Evolutionary conservation across 2,888 invertebrate species (phyloP).

Genomic region (Troides oblongomaculatus): DNA sequence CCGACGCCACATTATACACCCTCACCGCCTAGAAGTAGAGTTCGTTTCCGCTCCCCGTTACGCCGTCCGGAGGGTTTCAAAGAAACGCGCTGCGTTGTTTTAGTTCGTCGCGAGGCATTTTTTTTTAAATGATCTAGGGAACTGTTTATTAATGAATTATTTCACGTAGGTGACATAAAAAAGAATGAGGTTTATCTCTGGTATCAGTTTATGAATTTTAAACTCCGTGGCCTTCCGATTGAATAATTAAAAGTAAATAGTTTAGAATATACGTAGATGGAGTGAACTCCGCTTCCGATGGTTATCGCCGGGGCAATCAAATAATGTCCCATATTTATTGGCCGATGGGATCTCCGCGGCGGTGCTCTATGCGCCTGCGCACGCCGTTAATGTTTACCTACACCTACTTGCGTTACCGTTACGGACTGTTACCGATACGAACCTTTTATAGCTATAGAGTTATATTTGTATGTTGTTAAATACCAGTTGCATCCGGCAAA

Average conservation of each 20-base stretch:
- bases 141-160: conserved; percentile 44
- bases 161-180: conserved; percentile 30
- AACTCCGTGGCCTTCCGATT: conserved; percentile 26
- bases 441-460: conserved; percentile 14
- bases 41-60: conserved; percentile 40
- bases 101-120: conserved; percentile 56
- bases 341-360: conserved; percentile 53
- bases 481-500: no score
- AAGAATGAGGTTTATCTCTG: conserved; percentile 12
- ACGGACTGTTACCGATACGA: conserved; percentile 7
- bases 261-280: background rate
- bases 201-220: background rate
- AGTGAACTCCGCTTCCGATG: conserved; percentile 39
- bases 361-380: conserved; percentile 29
- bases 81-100: conserved; percentile 64
- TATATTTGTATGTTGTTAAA: background rate
- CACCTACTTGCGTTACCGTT: conserved; percentile 18
- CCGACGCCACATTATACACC: conserved; percentile 41
- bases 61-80: conserved; percentile 56
- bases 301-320: conserved; percentile 39
- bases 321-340: conserved; percentile 66
- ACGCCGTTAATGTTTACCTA: conserved; percentile 25
- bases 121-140: conserved; percentile 57
- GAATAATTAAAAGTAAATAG: conserved; percentile 37
- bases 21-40: conserved; percentile 42